Evolutionary conservation across 2,113 vertebrate genomes (phyloP).

Genomic region (Lepus americanus): DNA sequence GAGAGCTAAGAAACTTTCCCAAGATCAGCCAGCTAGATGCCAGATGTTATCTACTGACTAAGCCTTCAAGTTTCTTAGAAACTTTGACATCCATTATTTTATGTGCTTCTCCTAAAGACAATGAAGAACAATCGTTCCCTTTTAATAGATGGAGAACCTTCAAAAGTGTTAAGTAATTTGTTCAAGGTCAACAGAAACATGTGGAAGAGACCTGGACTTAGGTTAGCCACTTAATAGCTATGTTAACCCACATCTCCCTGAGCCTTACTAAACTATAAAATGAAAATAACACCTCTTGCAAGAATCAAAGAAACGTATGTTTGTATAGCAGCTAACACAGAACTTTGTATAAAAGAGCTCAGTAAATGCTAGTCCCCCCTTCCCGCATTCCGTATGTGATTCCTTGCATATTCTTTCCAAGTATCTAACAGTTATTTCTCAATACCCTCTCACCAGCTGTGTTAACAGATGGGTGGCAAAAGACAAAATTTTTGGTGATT

Average conservation of each 20-base stretch:
- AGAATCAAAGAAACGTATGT: not conserved
- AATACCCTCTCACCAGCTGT: not conserved
- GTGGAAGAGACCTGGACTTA: not conserved
- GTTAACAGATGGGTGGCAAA: slow-evolving; percentile 45
- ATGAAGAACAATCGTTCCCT: not conserved
- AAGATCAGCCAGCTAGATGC: not conserved
- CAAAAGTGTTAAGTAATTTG: slow-evolving; percentile 17
- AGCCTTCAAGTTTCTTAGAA: not conserved
- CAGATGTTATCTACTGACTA: not conserved
- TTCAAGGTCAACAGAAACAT: slow-evolving; percentile 34
- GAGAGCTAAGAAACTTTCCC: not conserved
- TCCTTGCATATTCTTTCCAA: not conserved
- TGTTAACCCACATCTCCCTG: not conserved
- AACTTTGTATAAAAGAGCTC: not conserved
- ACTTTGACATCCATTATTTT: slow-evolving; percentile 18
- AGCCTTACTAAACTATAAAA: not conserved
- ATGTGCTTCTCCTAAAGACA: not conserved
- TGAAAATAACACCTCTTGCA: not conserved
- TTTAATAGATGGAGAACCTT: slow-evolving; percentile 47
- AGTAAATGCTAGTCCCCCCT: not conserved
- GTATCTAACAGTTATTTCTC: not conserved
- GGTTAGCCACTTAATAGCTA: not conserved
- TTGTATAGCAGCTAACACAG: not conserved
- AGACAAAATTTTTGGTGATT: slow-evolving; percentile 23
- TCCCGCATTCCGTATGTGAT: not conserved